A percentile compares a stretch with the other conserved stretches of the same genome.
Conservation (phyloP, 2,888 invertebrate genomes). For the Halocaridina rubra region DNA sequence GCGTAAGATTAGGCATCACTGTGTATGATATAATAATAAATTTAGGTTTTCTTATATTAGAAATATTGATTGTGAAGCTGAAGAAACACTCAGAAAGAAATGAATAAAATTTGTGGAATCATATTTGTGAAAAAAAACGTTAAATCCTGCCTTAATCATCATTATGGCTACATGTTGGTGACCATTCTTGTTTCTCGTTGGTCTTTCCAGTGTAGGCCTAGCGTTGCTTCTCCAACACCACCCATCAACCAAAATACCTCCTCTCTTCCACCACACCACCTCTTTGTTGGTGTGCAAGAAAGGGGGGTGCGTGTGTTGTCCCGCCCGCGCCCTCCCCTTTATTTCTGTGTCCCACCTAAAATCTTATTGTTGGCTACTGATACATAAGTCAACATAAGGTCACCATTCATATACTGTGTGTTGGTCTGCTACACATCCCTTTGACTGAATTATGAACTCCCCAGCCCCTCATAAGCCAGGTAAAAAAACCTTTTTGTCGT, state of each 20-base stretch:
- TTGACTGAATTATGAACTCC: constrained; percentile 38
- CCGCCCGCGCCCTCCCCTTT: not conserved
- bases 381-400: not conserved
- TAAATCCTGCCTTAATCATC: no score
- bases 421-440: not conserved
- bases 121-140: no score
- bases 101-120: no score
- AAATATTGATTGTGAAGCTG: no score
- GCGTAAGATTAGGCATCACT: no score
- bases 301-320: not conserved
- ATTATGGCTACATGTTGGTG: no score
- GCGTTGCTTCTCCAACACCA: not conserved
- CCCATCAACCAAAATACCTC: not conserved
- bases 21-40: no score
- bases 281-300: not conserved
- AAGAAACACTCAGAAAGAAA: no score
- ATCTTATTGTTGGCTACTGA: not conserved
- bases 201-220: not conserved
- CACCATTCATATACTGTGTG: no score
- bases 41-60: no score
- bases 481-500: constrained; percentile 10
- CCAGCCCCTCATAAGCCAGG: constrained; percentile 47
- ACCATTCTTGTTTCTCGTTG: no score
- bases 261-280: not conserved
- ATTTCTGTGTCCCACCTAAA: not conserved